Evolutionary conservation across 2,113 vertebrate genomes (phyloP).

Genomic region (Lampris incognitus): DNA sequence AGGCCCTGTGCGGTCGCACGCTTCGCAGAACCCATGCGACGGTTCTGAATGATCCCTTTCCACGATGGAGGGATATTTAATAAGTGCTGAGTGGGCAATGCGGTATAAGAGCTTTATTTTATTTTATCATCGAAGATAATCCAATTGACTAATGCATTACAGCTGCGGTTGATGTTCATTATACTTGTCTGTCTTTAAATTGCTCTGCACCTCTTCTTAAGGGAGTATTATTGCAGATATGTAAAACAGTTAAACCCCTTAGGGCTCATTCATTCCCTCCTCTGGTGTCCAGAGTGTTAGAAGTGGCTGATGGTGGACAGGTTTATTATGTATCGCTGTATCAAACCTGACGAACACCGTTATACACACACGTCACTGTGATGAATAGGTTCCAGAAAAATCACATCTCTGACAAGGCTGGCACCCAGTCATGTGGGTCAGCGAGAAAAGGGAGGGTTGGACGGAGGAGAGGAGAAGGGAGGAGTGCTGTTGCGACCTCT

Average conservation of each 20-base stretch:
- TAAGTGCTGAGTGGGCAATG: too few relatives aligned
- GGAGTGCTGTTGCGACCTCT: background rate
- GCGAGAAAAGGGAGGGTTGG: background rate
- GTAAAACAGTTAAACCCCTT: background rate
- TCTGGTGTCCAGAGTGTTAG: background rate
- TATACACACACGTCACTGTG: constrained; percentile 73
- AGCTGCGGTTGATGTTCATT: background rate
- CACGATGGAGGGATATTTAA: too few relatives aligned
- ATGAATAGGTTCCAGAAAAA: constrained; percentile 84
- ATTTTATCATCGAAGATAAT: too few relatives aligned
- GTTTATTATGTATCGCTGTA: constrained; percentile 31
- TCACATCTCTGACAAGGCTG: constrained; percentile 73
- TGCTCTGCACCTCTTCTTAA: background rate
- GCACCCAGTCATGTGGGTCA: constrained; percentile 57
- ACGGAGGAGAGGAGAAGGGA: constrained; percentile 6
- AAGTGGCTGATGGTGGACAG: background rate
- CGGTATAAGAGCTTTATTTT: too few relatives aligned
- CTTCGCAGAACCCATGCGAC: too few relatives aligned
- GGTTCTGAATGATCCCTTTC: too few relatives aligned
- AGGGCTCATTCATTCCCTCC: background rate
- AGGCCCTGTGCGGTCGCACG: too few relatives aligned
- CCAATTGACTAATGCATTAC: background rate
- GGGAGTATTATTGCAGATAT: background rate
- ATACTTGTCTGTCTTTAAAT: background rate
- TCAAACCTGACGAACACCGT: constrained; percentile 44